phyloP scores from a whole-genome alignment of 2,888 invertebrate genomes.

The Myopa tessellatipennis region DNA sequence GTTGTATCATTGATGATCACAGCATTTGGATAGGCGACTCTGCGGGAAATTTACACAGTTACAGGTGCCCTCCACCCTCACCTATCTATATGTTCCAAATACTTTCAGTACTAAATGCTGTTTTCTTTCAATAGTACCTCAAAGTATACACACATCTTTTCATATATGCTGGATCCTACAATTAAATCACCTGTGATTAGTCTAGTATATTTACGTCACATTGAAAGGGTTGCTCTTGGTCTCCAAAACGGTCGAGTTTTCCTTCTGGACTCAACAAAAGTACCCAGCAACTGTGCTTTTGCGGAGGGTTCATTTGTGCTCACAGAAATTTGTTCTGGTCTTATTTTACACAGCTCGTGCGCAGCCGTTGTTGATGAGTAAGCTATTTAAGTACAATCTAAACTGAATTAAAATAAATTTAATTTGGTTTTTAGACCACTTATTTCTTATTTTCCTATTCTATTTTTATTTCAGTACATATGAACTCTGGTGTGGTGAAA shows the following conservation, averaged over 20 bases:
- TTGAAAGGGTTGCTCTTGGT: slow-evolving; percentile 84
- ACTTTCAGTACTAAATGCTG: slow-evolving; percentile 25
- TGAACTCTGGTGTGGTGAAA: slow-evolving; percentile 92
- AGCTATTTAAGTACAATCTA: slow-evolving; percentile 41
- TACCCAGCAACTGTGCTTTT: slow-evolving; percentile 72
- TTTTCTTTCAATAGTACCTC: slow-evolving; percentile 65
- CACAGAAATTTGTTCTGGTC: slow-evolving; percentile 80
- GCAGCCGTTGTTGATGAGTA: slow-evolving; percentile 68
- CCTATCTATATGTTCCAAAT: neutral
- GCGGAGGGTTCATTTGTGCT: slow-evolving; percentile 82
- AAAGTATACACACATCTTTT: slow-evolving; percentile 73
- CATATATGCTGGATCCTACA: slow-evolving; percentile 77
- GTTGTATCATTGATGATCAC: slow-evolving; percentile 77
- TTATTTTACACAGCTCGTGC: slow-evolving; percentile 77
- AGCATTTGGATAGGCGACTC: slow-evolving; percentile 92
- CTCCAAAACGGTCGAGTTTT: slow-evolving; percentile 83
- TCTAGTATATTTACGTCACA: slow-evolving; percentile 74
- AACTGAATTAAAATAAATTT: neutral
- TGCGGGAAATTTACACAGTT: slow-evolving; percentile 85
- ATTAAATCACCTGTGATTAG: slow-evolving; percentile 76
- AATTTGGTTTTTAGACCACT: neutral
- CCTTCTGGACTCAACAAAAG: slow-evolving; percentile 75
- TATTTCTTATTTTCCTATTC: too few species aligned
- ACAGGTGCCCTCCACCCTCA: slow-evolving; percentile 73
- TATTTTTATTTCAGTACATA: slow-evolving; percentile 67